phyloP scores from a whole-genome alignment of 2,113 vertebrate genomes.

The Perccottus glenii region DNA sequence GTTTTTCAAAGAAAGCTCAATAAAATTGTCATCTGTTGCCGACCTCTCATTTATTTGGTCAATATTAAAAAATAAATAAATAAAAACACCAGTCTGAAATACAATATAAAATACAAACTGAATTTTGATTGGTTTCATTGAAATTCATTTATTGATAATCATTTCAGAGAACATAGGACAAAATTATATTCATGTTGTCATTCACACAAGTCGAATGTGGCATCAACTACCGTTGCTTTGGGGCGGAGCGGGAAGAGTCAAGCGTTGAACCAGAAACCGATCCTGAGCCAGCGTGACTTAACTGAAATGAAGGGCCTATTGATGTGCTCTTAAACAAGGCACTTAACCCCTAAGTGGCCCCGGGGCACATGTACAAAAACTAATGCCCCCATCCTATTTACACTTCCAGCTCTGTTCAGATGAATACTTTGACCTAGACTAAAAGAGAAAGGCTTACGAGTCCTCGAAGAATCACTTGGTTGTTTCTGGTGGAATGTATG shows the following conservation, averaged over 20 bases:
- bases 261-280: constrained; percentile 73
- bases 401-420: constrained; percentile 43
- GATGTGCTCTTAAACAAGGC: constrained; percentile 74
- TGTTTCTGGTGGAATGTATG: constrained; percentile 64
- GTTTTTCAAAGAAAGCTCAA: constrained; percentile 73
- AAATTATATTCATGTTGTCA: constrained; percentile 66
- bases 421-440: constrained; percentile 44
- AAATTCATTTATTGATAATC: constrained; percentile 77
- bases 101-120: constrained; percentile 48
- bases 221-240: constrained; percentile 57
- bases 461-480: constrained; percentile 35
- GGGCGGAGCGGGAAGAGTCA: constrained; percentile 21
- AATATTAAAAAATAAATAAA: not conserved
- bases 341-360: constrained; percentile 69
- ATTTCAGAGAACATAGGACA: constrained; percentile 71
- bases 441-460: constrained; percentile 11
- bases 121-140: constrained; percentile 37
- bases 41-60: constrained; percentile 36
- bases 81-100: not conserved
- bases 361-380: constrained; percentile 55
- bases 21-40: constrained; percentile 71
- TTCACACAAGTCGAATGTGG: constrained; percentile 72
- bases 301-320: constrained; percentile 64
- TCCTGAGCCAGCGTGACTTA: constrained; percentile 68
- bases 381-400: constrained; percentile 41